Percentiles rank a stretch among this genome's conserved stretches.
phyloP scores from a whole-genome alignment of 2,888 invertebrate species.

The Limnephilus lunatus region DNA sequence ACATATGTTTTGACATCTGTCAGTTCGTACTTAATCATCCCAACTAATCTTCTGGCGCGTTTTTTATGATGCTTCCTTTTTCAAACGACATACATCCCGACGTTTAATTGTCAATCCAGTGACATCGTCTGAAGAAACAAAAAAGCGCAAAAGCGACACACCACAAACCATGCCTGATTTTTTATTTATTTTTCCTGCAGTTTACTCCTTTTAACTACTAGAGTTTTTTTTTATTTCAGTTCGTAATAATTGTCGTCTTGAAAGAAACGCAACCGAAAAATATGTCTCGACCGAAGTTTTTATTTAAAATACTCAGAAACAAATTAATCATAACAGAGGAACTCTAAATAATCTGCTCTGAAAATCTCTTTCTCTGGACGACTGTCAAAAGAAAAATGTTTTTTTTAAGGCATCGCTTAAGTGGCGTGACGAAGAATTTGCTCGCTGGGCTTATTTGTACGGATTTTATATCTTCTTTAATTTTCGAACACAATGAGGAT shows the following conservation, averaged over 20 bases:
- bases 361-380: slow-evolving; percentile 22
- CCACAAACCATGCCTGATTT: not conserved
- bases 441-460: not conserved
- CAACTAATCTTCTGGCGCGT: slow-evolving; percentile 61
- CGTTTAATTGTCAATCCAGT: slow-evolving; percentile 37
- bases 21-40: slow-evolving; percentile 63
- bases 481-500: too few species aligned
- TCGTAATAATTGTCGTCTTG: slow-evolving; percentile 43
- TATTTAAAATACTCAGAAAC: slow-evolving; percentile 35
- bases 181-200: slow-evolving; percentile 5
- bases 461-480: too few species aligned
- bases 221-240: not conserved
- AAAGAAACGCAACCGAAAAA: slow-evolving; percentile 34
- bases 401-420: not conserved
- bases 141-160: slow-evolving; percentile 28
- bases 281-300: slow-evolving; percentile 32
- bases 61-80: slow-evolving; percentile 34
- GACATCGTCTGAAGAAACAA: slow-evolving; percentile 37
- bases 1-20: slow-evolving; percentile 64
- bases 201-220: not conserved
- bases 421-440: not conserved
- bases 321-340: slow-evolving; percentile 36
- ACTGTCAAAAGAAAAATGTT: slow-evolving; percentile 33
- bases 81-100: slow-evolving; percentile 23
- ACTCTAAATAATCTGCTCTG: not conserved